These are phyloP conservation scores for Sorex fumeus DNA, from an alignment of 2,113 vertebrate genomes.

Conservation along the genomic window DNA sequence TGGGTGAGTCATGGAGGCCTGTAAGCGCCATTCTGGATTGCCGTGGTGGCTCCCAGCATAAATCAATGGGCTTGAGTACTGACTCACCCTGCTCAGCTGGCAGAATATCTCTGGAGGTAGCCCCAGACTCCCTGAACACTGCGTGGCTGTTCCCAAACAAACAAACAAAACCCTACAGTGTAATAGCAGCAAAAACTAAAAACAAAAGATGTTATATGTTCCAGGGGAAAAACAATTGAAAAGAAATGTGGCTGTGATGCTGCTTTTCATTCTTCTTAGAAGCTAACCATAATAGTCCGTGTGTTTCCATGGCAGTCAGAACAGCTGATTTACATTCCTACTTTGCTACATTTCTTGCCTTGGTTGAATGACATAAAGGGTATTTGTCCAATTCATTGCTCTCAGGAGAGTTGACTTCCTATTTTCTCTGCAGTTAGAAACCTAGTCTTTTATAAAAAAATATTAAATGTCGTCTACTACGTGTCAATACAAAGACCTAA, in stretches of 20 bases:
- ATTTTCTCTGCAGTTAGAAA: conserved; percentile 48
- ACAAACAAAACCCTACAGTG: too few species aligned
- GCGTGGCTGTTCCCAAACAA: too few species aligned
- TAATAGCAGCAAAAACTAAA: too few species aligned
- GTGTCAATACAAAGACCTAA: conserved; percentile 49
- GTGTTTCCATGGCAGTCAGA: neutral
- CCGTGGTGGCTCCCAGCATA: too few species aligned
- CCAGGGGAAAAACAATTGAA: conserved; percentile 57
- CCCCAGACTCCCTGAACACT: too few species aligned
- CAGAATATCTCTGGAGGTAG: too few species aligned
- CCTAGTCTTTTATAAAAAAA: conserved; percentile 41
- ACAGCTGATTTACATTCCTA: conserved; percentile 73
- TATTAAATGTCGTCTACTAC: neutral
- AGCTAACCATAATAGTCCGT: conserved; percentile 16
- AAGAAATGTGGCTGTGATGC: conserved; percentile 56
- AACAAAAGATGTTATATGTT: conserved; percentile 37
- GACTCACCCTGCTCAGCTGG: too few species aligned
- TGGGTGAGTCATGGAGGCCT: too few species aligned
- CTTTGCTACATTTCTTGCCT: conserved; percentile 48
- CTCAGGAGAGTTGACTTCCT: conserved; percentile 42
- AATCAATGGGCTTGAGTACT: too few species aligned
- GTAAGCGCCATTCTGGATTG: too few species aligned
- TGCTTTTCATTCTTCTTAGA: conserved; percentile 52
- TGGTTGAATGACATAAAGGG: conserved; percentile 54
- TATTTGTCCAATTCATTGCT: conserved; percentile 69